A percentile compares a stretch with the other conserved stretches of the same genome.
Conservation (phyloP, 2,888 invertebrate genomes). For the Cheilosia impressa region DNA sequence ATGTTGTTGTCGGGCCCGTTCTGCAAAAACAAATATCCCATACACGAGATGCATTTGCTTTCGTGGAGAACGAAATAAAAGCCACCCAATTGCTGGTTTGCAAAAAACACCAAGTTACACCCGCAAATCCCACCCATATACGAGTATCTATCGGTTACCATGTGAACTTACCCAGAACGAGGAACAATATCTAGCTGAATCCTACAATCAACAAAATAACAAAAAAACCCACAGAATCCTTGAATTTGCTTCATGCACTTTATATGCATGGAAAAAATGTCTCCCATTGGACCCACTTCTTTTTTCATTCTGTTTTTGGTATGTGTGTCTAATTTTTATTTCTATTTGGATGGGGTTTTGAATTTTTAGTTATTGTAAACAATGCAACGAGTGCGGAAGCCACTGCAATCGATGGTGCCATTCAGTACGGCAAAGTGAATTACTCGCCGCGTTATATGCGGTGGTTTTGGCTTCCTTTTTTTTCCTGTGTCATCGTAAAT, state of each 20-base stretch:
- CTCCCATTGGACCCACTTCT: conserved; percentile 21
- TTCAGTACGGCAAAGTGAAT: conserved; percentile 55
- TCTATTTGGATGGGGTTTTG: conserved; percentile 32
- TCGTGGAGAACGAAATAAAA: conserved; percentile 13
- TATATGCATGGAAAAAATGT: conserved; percentile 43
- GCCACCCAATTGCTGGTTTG: conserved; percentile 4
- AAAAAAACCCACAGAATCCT: conserved; percentile 32
- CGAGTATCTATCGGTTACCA: conserved; percentile 60
- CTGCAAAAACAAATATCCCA: conserved; percentile 11
- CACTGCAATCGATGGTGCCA: conserved; percentile 45
- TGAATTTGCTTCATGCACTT: conserved; percentile 55
- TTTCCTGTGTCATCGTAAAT: neutral
- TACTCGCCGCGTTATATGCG: conserved; percentile 41
- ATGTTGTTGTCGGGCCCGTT: conserved; percentile 48
- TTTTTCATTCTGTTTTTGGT: neutral
- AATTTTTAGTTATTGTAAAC: conserved; percentile 63
- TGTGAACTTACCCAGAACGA: conserved; percentile 59
- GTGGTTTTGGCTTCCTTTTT: conserved; percentile 10
- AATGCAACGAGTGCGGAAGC: conserved; percentile 61
- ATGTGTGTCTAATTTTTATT: conserved; percentile 48
- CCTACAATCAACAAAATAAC: conserved; percentile 7
- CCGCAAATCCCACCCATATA: conserved; percentile 48
- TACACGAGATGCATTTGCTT: neutral
- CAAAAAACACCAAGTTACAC: conserved; percentile 19
- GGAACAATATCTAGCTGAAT: conserved; percentile 30